phyloP scores from a whole-genome alignment of 2,888 invertebrate species.

The Caenorhabditis doughertyi region DNA sequence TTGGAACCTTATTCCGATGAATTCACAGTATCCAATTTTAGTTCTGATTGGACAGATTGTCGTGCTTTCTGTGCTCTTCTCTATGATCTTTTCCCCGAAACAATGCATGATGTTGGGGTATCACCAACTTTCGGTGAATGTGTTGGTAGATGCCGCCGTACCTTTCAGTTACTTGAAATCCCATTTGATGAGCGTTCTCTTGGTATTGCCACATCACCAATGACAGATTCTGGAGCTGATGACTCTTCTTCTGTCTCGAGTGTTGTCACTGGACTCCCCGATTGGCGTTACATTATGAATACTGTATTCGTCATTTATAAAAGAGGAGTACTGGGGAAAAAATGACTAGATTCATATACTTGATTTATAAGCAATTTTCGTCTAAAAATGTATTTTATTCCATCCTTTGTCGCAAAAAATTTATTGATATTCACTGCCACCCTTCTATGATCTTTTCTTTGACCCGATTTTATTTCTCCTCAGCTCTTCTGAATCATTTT shows the following conservation, averaged over 20 bases:
- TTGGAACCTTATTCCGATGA: constrained; percentile 36
- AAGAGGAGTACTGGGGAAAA: constrained; percentile 32
- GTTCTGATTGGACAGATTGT: constrained; percentile 64
- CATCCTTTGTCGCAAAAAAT: neutral
- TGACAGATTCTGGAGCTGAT: constrained; percentile 13
- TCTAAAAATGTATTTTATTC: neutral
- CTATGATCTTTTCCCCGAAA: constrained; percentile 45
- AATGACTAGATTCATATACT: neutral
- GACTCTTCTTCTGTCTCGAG: constrained; percentile 27
- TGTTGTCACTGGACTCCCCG: constrained; percentile 37
- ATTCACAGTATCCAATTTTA: constrained; percentile 55
- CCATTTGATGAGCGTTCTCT: constrained; percentile 53
- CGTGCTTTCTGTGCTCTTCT: constrained; percentile 62
- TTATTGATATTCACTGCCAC: neutral
- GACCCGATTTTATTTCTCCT: neutral
- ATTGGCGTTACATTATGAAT: constrained; percentile 63
- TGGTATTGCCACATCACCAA: constrained; percentile 25
- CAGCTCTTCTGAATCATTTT: neutral
- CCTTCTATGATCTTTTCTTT: neutral
- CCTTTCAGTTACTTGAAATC: constrained; percentile 43
- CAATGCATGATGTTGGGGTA: constrained; percentile 15
- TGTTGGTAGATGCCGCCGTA: constrained; percentile 37
- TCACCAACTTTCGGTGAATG: constrained; percentile 46
- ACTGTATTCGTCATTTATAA: constrained; percentile 57
- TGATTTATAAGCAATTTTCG: neutral